Conservation (phyloP, 2,113 vertebrate genomes). For the Oxyura jamaicensis region DNA sequence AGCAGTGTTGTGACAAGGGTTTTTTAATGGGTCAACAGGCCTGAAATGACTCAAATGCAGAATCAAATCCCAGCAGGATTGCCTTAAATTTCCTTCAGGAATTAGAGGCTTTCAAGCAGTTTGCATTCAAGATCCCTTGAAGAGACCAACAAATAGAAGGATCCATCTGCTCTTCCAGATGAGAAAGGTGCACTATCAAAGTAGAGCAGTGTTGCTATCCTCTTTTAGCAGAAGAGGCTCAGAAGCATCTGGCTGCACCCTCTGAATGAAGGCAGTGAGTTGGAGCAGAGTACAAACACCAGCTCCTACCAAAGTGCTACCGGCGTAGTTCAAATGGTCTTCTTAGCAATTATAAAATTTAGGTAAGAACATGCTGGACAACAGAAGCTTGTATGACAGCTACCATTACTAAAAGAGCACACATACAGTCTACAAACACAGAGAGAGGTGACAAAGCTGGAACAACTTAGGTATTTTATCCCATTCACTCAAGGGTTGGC, state of each 20-base stretch:
- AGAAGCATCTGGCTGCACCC: background rate
- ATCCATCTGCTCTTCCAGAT: fast-evolving
- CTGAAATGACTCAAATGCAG: background rate
- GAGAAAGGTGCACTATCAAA: background rate
- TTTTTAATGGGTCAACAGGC: background rate
- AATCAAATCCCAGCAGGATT: background rate
- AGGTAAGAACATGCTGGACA: fast-evolving
- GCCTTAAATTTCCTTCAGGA: background rate
- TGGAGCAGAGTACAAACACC: background rate
- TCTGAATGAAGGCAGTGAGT: background rate
- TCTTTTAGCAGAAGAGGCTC: background rate
- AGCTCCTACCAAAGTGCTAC: background rate
- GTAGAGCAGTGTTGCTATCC: background rate
- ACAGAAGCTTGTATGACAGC: background rate
- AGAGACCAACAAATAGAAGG: background rate
- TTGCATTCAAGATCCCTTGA: background rate
- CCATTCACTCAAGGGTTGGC: background rate
- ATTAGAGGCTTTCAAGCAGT: background rate
- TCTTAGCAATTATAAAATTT: fast-evolving
- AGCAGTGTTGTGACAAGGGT: background rate
- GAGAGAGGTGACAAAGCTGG: background rate
- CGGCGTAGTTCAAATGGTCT: background rate
- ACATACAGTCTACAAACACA: background rate
- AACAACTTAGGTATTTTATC: background rate
- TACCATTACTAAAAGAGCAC: background rate